Base-by-base conservation (phyloP, 2,888 invertebrate genomes). In the Cremastinae sp. region DNA sequence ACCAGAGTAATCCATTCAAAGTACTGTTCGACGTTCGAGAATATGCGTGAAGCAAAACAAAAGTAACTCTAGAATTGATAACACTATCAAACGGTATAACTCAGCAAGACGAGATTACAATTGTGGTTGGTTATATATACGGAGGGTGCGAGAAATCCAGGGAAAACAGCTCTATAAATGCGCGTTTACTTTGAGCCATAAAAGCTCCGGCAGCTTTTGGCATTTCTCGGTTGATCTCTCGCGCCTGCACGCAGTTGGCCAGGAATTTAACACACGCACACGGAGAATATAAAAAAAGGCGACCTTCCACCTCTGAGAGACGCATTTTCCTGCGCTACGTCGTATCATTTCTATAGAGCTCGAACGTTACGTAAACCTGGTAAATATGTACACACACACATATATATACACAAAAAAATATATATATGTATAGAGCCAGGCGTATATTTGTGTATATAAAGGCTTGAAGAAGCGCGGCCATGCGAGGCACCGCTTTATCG, bases 171-270 rank as follows among this genome's bases (percentile, higher is more conserved):
- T 87, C 86, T 86, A 87, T 88, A 88, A 88, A 89, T 86, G 87
- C 86, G 84, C 87, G 84, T 86, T 88, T 87, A 87, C 89, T 87
- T 88, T 87, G 84, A 84, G 83, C 86, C 81, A 84, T 88, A 87
- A 88, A 89, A 88, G 87, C 86, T 81, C 79, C 82, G 83, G 34
- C 45, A 61, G 53, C 53, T 47, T 28, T 28, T 85, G 85, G 77
- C 84, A 43, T 49, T 64, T 64, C 69, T 85, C 83, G 84, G 82
- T 83, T 84, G 84, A 49, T 49, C 53, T 68, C 54, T 65, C 54
- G 36, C 64, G 64, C 51, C 58, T 54, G 5, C 28, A 43, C 28
- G 53, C 53, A 69, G 65, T 70, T 70, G 66, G 62, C 70, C 66
- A 43, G 51, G 51, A 62, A 53, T 70, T 70, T 54, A n/a, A n/a